Conservation (phyloP, 23 tunicate genomes). For the Halocynthia aurantium region DNA sequence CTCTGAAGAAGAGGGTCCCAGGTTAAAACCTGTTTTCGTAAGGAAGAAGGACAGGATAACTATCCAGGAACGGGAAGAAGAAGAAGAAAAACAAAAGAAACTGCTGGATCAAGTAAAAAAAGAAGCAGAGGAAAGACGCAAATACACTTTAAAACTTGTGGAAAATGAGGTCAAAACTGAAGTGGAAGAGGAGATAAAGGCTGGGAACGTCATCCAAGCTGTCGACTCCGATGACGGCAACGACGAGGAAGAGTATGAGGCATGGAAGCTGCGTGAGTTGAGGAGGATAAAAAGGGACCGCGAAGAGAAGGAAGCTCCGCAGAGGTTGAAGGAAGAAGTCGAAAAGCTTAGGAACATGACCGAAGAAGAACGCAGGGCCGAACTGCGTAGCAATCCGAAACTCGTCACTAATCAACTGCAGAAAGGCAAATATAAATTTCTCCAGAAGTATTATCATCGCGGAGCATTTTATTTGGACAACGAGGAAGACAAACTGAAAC, state of each 20-base stretch:
- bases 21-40: constrained; percentile 98
- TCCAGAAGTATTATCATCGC: constrained; percentile 97
- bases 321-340: constrained; percentile 76
- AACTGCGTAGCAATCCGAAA: constrained; percentile 59
- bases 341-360: constrained; percentile 80
- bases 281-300: constrained; percentile 97
- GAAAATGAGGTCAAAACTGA: constrained; percentile 86
- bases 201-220: constrained; percentile 40
- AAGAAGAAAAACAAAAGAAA: constrained; percentile 60
- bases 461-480: constrained; percentile 98
- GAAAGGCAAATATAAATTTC: constrained; percentile 94
- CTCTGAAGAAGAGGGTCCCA: constrained; percentile 92
- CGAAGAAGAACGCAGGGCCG: constrained; percentile 76
- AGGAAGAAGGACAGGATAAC: constrained; percentile 92
- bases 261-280: constrained; percentile 97
- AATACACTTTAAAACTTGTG: constrained; percentile 58
- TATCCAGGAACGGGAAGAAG: constrained; percentile 87
- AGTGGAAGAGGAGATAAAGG: constrained; percentile 59
- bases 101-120: constrained; percentile 58
- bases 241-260: constrained; percentile 97
- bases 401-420: constrained; percentile 64
- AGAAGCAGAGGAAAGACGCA: constrained; percentile 61
- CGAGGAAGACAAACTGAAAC: constrained; percentile 49
- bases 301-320: constrained; percentile 78
- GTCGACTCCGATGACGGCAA: constrained; percentile 92